Percentiles rank a stretch among this genome's conserved stretches.
phyloP scores from a whole-genome alignment of 1,140 invertebrate genomes.

The Papilio polyxenes region DNA sequence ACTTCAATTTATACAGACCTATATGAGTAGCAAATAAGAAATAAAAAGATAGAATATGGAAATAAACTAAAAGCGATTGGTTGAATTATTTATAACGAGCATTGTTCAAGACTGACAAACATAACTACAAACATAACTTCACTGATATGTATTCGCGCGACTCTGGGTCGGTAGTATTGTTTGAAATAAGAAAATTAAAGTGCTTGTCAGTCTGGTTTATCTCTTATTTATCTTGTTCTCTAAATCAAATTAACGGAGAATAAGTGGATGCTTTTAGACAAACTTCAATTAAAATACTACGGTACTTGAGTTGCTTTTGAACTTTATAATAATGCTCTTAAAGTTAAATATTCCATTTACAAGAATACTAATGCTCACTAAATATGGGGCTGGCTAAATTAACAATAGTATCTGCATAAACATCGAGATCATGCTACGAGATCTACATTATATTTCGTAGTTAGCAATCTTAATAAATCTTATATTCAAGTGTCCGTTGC shows the following conservation, averaged over 20 bases:
- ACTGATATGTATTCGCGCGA: neutral
- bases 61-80: neutral
- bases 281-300: neutral
- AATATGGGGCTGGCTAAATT: neutral
- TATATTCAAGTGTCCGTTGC: too few species aligned
- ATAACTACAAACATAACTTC: neutral
- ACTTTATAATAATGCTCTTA: slow-evolving; percentile 1
- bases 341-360: neutral
- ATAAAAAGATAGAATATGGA: neutral
- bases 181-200: neutral
- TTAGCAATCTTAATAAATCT: too few species aligned
- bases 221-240: neutral
- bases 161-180: neutral
- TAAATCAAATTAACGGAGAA: slow-evolving; percentile 8
- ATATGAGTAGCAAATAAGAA: slow-evolving; percentile 1
- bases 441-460: too few species aligned
- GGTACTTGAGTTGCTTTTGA: neutral
- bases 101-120: neutral
- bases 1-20: slow-evolving; percentile 3
- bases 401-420: neutral
- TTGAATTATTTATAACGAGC: neutral
- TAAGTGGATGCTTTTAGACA: slow-evolving; percentile 15
- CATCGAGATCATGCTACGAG: neutral
- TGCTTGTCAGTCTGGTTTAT: neutral
- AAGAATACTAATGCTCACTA: neutral